Evolutionary conservation across 92 coral and sea anemone species (phyloP), one percentile per base, ranked within the genome.

Genomic region (Porites cylindrica): DNA sequence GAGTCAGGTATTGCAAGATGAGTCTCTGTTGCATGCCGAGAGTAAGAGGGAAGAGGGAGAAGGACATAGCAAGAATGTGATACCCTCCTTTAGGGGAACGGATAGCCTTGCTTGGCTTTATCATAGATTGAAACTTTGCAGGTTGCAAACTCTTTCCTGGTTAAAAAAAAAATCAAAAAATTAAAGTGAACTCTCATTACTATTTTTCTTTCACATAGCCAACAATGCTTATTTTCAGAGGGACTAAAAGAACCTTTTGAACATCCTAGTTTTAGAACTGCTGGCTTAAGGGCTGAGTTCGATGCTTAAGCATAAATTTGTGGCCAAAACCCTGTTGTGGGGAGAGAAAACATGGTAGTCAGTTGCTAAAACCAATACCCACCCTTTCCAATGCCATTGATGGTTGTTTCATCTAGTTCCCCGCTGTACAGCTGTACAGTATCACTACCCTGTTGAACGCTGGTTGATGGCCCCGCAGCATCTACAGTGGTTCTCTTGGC

Each of bases 21-120:
- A 95, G 86, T 79, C 97, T 85, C 81, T 95, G 98, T 76, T 97
- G 99, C 93, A 93, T 90, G 66, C 96, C 91, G 5, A 95, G 91
- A 12, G 99, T 91, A 51, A 97, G 76, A 51, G 98, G 97, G 80
- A 76, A 82, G 51, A 95, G 90, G 2, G 84, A 88, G 72, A 88
- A 95, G 18, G 98, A 95, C 24, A 91, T 68, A n/a, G 96, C 94
- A 52, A 86, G 89, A 12, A 91, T 79, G 21, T 87, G 83, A 66
- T 93, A 95, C 10, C 67, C 85, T 63, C 85, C 91, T 78, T 93
- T 93, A 54, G 82, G n/a, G 23, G 69, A 54, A 8, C 89, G 82
- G 1, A 51, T 60, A 1, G 76, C 12, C 77, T 82, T 86, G 91
- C 53, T 32, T 16, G 88, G 26, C 74, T 91, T 91, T 2, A 64